These are phyloP conservation scores for Melanotaenia boesemani DNA, from an alignment of 2,797 vertebrate species.

Conservation along the genomic window DNA sequence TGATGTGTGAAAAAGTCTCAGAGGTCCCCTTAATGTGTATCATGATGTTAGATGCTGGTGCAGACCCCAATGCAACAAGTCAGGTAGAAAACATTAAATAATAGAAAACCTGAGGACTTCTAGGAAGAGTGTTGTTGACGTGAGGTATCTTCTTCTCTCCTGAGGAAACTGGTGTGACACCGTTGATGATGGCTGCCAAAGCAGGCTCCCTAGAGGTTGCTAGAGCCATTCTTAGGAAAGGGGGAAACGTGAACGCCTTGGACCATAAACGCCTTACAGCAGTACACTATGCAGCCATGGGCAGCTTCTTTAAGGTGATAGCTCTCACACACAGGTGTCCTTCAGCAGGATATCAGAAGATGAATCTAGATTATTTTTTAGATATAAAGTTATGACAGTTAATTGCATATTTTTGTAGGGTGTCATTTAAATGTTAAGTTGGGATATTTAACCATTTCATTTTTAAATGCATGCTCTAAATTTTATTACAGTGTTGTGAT, in stretches of 20 bases:
- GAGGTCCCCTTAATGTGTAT: slow-evolving; percentile 85
- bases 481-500: too few species aligned
- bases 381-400: background rate
- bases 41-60: slow-evolving; percentile 87
- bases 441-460: background rate
- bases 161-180: slow-evolving; percentile 89
- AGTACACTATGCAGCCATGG: slow-evolving; percentile 92
- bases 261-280: slow-evolving; percentile 85
- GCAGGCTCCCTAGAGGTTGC: slow-evolving; percentile 85
- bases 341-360: background rate
- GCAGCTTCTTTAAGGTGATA: slow-evolving; percentile 90
- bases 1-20: slow-evolving; percentile 87
- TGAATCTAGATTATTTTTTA: background rate
- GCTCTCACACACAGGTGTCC: background rate
- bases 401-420: too few species aligned
- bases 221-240: slow-evolving; percentile 85
- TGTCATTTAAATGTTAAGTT: background rate
- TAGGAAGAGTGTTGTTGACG: background rate
- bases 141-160: background rate
- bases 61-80: slow-evolving; percentile 87
- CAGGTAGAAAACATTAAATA: slow-evolving; percentile 62
- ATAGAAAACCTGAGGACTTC: background rate
- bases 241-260: slow-evolving; percentile 84
- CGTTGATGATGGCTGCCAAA: slow-evolving; percentile 90
- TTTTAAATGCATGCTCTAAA: too few species aligned